Evolutionary conservation across 2,888 invertebrate species (phyloP).

Genomic region (Caenorhabditis sp.): DNA sequence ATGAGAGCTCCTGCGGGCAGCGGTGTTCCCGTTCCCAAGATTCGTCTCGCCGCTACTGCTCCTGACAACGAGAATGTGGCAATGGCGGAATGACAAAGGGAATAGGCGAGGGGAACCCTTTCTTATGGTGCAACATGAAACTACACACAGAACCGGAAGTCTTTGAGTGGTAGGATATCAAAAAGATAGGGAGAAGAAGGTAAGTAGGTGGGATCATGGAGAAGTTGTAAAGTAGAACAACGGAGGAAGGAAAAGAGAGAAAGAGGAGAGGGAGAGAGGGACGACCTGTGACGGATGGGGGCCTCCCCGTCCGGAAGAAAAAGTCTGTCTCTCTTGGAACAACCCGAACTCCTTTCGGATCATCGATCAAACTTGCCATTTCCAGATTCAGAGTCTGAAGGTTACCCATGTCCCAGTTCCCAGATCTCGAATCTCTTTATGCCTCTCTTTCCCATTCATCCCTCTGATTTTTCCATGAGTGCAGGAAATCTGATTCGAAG

Average conservation of each 20-base stretch:
- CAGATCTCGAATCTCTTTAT: background rate
- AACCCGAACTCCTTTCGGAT: background rate
- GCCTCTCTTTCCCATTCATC: background rate
- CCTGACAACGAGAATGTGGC: constrained; percentile 7
- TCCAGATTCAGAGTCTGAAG: background rate
- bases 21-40: constrained; percentile 32
- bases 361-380: constrained; percentile 29
- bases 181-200: background rate
- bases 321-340: background rate
- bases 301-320: constrained; percentile 23
- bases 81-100: too few relatives aligned
- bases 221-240: constrained; percentile 40
- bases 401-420: background rate
- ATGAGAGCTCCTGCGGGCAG: constrained; percentile 20
- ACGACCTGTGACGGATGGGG: constrained; percentile 27
- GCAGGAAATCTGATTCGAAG: background rate
- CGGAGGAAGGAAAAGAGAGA: constrained; percentile 19
- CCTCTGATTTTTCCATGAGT: background rate
- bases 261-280: constrained; percentile 17
- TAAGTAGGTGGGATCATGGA: constrained; percentile 26
- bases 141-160: background rate
- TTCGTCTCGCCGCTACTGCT: too few relatives aligned
- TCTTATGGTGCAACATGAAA: too few relatives aligned
- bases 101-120: too few relatives aligned
- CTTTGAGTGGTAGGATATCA: constrained; percentile 1